These are phyloP conservation scores for Tricholauxania praeusta DNA, from an alignment of 2,888 invertebrate species.

Conservation along the genomic window DNA sequence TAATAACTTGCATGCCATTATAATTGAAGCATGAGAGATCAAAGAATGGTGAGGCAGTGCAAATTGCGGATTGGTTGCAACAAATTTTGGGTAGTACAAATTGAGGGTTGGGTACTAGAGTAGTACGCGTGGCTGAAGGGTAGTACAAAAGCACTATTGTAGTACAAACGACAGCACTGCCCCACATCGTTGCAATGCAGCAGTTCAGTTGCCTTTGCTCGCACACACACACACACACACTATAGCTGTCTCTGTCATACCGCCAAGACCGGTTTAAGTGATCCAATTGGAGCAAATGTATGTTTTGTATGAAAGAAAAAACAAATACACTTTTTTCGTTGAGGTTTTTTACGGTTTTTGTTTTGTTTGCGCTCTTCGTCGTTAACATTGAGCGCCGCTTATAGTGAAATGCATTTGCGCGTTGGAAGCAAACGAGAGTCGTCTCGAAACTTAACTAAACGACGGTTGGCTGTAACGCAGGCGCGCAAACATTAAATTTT, in stretches of 20 bases:
- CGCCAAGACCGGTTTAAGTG: conserved; percentile 29
- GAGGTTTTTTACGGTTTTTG: conserved; percentile 14
- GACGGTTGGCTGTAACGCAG: conserved; percentile 46
- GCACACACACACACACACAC: not conserved
- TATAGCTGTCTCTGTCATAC: conserved; percentile 19
- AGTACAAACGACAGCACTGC: no score
- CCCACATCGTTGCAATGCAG: not conserved
- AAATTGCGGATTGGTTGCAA: no score
- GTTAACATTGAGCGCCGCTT: conserved; percentile 18
- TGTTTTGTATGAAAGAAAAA: not conserved
- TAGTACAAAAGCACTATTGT: no score
- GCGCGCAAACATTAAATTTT: conserved; percentile 50
- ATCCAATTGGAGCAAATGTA: conserved; percentile 34
- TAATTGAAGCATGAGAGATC: no score
- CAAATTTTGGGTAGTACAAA: no score
- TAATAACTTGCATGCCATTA: no score
- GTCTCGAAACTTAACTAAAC: conserved; percentile 34
- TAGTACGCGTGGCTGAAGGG: no score
- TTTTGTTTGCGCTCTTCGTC: conserved; percentile 30
- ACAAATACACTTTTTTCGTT: not conserved
- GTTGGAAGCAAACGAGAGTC: conserved; percentile 22
- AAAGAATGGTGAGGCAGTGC: no score
- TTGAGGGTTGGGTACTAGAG: no score
- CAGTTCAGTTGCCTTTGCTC: conserved; percentile 5
- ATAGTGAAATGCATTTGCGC: conserved; percentile 22